Conservation (phyloP, 1,140 invertebrate species). For the Platyura marginata region DNA sequence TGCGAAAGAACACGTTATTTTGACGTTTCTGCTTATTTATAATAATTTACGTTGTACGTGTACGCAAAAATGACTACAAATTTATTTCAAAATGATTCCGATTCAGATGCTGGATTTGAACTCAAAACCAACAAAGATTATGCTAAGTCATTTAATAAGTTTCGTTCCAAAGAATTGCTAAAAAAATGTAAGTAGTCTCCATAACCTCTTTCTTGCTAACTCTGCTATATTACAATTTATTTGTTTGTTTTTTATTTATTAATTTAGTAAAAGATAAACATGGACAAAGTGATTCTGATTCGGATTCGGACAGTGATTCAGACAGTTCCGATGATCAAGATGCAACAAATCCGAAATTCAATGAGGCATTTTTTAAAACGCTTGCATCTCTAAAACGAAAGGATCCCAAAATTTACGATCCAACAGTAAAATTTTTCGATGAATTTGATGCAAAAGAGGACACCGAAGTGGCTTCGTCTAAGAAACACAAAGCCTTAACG, state of each 20-base stretch:
- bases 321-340: constrained; percentile 40
- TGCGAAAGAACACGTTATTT: too few relatives aligned
- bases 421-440: constrained; percentile 54
- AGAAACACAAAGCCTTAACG: constrained; percentile 37
- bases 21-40: too few relatives aligned
- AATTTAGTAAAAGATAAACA: constrained; percentile 53
- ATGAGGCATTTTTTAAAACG: constrained; percentile 74
- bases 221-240: too few relatives aligned
- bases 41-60: neutral
- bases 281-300: constrained; percentile 34
- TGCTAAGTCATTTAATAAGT: constrained; percentile 61
- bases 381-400: constrained; percentile 69
- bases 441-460: constrained; percentile 19
- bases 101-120: constrained; percentile 27
- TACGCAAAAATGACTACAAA: constrained; percentile 8
- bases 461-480: constrained; percentile 18
- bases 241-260: constrained; percentile 7
- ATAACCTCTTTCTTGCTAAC: constrained; percentile 2
- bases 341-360: constrained; percentile 39
- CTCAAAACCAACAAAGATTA: constrained; percentile 60
- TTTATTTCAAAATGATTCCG: constrained; percentile 24
- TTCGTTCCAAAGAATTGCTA: constrained; percentile 68
- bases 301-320: constrained; percentile 26
- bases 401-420: constrained; percentile 75
- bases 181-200: constrained; percentile 49